phyloP scores from a whole-genome alignment of 2,113 vertebrate genomes.

The Gobio gobio region DNA sequence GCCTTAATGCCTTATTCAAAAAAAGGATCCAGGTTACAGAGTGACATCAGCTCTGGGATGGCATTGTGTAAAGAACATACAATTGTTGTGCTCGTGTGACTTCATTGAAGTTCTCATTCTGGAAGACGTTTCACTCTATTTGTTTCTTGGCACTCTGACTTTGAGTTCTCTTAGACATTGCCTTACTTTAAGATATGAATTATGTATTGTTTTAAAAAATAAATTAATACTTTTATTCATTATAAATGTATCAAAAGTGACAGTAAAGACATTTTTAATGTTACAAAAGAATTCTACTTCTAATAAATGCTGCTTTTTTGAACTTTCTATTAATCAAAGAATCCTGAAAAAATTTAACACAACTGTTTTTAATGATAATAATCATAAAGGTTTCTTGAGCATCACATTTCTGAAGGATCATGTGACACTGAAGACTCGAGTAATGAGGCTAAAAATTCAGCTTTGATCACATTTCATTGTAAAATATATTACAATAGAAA shows the following conservation, averaged over 20 bases:
- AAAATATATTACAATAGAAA: neutral
- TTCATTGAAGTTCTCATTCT: neutral
- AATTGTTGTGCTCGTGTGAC: neutral
- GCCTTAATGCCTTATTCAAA: conserved; percentile 1
- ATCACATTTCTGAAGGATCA: neutral
- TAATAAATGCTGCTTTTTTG: no score
- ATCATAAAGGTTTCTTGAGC: no score
- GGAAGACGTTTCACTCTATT: neutral
- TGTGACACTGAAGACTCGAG: neutral
- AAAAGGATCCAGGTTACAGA: neutral
- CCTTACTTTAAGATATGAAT: neutral
- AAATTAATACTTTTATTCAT: no score
- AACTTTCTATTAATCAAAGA: no score
- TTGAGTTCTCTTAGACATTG: neutral
- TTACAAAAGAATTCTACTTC: no score
- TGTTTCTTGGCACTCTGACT: neutral
- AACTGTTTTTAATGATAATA: neutral
- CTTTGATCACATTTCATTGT: neutral
- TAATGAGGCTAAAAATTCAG: neutral
- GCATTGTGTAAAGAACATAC: conserved; percentile 9
- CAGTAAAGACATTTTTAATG: no score
- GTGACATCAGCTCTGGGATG: conserved; percentile 5
- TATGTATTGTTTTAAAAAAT: no score
- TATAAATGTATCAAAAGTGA: neutral
- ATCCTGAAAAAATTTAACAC: no score